A percentile compares a stretch with the other conserved stretches of the same genome.
Conservation (phyloP, 2,888 invertebrate genomes). For the Odontothrips loti region DNA sequence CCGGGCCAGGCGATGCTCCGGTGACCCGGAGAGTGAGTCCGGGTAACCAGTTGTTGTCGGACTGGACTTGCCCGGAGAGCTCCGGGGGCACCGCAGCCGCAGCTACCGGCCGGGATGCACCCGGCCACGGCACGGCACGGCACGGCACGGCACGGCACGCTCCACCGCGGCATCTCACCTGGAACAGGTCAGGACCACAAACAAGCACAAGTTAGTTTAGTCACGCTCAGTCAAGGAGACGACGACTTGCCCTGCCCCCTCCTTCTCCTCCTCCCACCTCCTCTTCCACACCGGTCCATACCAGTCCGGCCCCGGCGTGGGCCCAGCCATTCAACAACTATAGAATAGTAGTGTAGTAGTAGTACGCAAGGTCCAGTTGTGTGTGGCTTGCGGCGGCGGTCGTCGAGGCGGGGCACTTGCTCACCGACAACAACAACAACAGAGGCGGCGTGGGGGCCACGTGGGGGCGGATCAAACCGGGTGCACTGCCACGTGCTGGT, state of each 20-base stretch:
- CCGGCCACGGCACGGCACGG: not conserved
- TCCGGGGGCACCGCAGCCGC: not conserved
- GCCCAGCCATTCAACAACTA: not conserved
- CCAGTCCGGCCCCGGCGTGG: not conserved
- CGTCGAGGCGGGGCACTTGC: not conserved
- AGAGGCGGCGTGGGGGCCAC: not conserved
- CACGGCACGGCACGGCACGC: too few relatives aligned
- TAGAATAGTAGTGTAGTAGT: not conserved
- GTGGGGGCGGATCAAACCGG: not conserved
- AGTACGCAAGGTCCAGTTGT: constrained; percentile 6
- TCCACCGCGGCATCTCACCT: not conserved
- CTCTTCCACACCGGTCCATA: not conserved
- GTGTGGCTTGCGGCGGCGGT: not conserved
- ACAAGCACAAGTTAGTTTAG: constrained; percentile 7
- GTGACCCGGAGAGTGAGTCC: not conserved
- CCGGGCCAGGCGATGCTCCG: not conserved
- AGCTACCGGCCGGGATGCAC: not conserved
- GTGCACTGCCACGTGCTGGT: not conserved
- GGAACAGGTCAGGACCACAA: constrained; percentile 18
- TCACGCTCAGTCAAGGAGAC: not conserved
- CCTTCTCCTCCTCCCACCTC: not conserved
- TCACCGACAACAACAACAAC: not conserved
- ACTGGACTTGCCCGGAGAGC: not conserved
- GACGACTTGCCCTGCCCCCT: not conserved
- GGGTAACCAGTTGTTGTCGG: not conserved